Base-by-base conservation (phyloP, 2,797 vertebrate genomes). In the Diplodus puntazzo region DNA sequence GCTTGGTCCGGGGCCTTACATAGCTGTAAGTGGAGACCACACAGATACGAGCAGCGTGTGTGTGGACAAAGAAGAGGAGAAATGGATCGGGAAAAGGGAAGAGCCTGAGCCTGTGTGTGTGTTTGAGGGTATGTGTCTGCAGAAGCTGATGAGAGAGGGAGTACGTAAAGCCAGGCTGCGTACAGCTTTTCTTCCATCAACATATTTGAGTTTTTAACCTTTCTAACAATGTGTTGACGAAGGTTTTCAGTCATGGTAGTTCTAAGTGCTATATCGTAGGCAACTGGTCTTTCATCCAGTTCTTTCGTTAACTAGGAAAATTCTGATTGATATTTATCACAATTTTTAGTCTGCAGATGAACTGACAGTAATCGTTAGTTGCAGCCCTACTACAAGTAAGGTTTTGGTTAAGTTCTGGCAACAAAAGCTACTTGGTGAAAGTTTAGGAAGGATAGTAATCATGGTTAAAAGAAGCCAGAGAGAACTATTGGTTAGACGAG, bases 1-100 rank as follows among this genome's bases (percentile, higher is more conserved):
- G 92, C 86, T 85, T 72, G 49, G 70, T 46, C 49, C 16, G 30
- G 17, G 30, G 75, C 69, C 57, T 89, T 73, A 86, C 73, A 75
- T 81, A 81, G 85, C 30, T 14, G 57, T 23, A 42, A 62, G 79
- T 2, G 43, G 63, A 85, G 80, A 79, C 77, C 81, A 63, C 72
- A 80, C 71, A 62, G 69, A 68, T 39, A 70, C 1, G 13, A 50
- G 77, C 71, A 27, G 52, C 52, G 6, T 50, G 55, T 21, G 52
- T 0, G 48, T 53, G 54, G 57, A 45, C 58, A 52, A 66, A 58
- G 55, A 53, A 43, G 59, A 66, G 21, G 50, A 67, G 61, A 71
- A 78, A 80, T 69, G 48, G 68, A 82, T 75, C n/a, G 5, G 57
- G 59, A 63, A 23, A 58, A 8, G 23, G 4, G 21, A 69, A 30